Evolutionary conservation across 1,140 invertebrate species (phyloP).

Genomic region (Pseudomyrmex pallidus): DNA sequence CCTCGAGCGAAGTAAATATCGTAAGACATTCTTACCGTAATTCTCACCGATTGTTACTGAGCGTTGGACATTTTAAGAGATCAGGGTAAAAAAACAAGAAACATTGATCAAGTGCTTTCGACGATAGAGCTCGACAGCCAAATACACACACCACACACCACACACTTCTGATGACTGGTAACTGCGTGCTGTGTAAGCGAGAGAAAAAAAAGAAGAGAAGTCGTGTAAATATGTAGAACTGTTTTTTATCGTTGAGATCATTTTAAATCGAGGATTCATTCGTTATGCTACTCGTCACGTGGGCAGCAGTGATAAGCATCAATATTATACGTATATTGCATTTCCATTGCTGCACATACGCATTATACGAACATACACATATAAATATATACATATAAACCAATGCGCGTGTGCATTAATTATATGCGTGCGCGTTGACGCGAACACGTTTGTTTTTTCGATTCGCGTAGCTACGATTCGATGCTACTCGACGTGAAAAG

Average conservation of each 20-base stretch:
- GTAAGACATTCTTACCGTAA: conserved; percentile 50
- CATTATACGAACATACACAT: conserved; percentile 20
- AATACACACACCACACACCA: conserved; percentile 1
- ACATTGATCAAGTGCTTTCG: conserved; percentile 47
- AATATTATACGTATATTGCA: conserved; percentile 53
- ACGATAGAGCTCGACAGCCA: conserved; percentile 38
- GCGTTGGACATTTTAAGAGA: conserved; percentile 31
- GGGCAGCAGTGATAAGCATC: conserved; percentile 65
- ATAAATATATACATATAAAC: conserved; percentile 37
- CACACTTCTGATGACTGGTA: conserved; percentile 16
- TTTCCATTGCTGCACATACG: conserved; percentile 55
- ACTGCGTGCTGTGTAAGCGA: conserved; percentile 52
- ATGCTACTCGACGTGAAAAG: conserved; percentile 52
- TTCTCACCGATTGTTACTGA: conserved; percentile 69
- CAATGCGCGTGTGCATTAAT: conserved; percentile 52
- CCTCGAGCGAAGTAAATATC: conserved; percentile 52
- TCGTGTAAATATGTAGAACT: conserved; percentile 73
- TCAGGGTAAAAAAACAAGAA: conserved; percentile 1
- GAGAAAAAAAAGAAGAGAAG: conserved; percentile 29
- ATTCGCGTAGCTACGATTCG: conserved; percentile 58
- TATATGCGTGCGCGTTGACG: conserved; percentile 69
- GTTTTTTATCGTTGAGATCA: conserved; percentile 73
- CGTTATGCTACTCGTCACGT: conserved; percentile 71
- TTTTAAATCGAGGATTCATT: conserved; percentile 64
- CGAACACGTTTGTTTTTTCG: conserved; percentile 72